A percentile compares a stretch with the other conserved stretches of the same genome.
Evolutionary conservation across 2,888 invertebrate genomes (phyloP).

Genomic region (Drosophila kokeensis): DNA sequence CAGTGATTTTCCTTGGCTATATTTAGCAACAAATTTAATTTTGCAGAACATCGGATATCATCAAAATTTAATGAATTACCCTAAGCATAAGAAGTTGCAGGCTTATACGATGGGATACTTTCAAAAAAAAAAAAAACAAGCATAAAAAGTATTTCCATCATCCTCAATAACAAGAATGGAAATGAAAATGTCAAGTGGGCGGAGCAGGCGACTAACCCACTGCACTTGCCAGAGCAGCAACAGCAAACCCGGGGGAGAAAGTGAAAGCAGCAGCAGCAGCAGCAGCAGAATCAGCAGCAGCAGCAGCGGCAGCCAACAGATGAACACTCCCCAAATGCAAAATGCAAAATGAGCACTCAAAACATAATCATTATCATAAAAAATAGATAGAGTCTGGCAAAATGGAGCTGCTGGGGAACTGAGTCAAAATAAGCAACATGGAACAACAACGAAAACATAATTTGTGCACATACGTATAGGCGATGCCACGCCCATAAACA

Average conservation of each 20-base stretch:
- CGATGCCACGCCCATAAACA: slow-evolving; percentile 36
- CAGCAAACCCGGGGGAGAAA: slow-evolving; percentile 33
- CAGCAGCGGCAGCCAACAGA: slow-evolving; percentile 19
- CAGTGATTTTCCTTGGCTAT: neutral
- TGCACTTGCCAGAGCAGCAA: slow-evolving; percentile 18
- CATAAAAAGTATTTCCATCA: slow-evolving; percentile 43
- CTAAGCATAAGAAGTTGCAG: slow-evolving; percentile 21
- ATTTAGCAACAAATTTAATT: slow-evolving; percentile 20
- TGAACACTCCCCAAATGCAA: slow-evolving; percentile 61
- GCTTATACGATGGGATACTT: slow-evolving; percentile 13
- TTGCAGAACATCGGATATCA: slow-evolving; percentile 14
- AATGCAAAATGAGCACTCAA: slow-evolving; percentile 62
- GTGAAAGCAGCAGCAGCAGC: slow-evolving; percentile 31
- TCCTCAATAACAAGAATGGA: slow-evolving; percentile 26
- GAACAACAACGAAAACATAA: slow-evolving; percentile 45
- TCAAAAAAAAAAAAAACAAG: slow-evolving; percentile 13
- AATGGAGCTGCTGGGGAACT: slow-evolving; percentile 5
- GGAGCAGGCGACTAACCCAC: slow-evolving; percentile 2
- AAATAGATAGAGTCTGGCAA: slow-evolving; percentile 31
- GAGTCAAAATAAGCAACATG: slow-evolving; percentile 32
- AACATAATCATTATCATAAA: slow-evolving; percentile 72
- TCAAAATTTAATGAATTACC: slow-evolving; percentile 17
- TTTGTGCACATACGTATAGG: slow-evolving; percentile 46
- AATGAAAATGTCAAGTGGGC: slow-evolving; percentile 21
- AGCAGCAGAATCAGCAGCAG: neutral